Percentiles rank a stretch among this genome's conserved stretches.
phyloP scores from a whole-genome alignment of 2,797 vertebrate species.

The Kryptopterus vitreolus region DNA sequence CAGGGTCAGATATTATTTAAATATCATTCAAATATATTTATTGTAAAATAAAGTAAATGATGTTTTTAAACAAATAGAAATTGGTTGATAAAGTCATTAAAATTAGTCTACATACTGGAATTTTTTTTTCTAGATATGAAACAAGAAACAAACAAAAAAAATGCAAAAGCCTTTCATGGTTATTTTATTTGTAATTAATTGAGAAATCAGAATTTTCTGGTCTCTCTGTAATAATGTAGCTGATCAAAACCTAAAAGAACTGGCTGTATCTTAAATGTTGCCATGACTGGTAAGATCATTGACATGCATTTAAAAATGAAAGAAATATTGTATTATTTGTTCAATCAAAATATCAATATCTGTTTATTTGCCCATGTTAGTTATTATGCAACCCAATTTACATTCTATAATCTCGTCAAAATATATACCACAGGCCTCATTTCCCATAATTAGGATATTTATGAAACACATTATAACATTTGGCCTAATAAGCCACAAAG shows the following conservation, averaged over 20 bases:
- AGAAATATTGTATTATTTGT: neutral
- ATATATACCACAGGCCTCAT: neutral
- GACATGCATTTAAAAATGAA: neutral
- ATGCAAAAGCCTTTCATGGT: neutral
- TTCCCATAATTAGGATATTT: neutral
- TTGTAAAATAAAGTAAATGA: too few species aligned
- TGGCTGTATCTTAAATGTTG: neutral
- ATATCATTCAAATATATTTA: neutral
- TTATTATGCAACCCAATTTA: neutral
- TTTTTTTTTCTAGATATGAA: too few species aligned
- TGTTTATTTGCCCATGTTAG: neutral
- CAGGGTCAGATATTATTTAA: neutral
- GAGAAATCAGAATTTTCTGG: neutral
- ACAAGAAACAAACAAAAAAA: neutral
- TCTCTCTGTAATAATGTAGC: neutral
- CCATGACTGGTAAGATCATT: neutral
- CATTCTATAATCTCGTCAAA: neutral
- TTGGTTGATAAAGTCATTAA: too few species aligned
- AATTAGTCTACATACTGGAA: neutral
- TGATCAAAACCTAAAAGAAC: neutral
- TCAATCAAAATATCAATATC: neutral
- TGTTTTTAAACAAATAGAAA: too few species aligned
- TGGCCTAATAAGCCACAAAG: constrained; percentile 1
- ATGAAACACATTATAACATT: neutral
- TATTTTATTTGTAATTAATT: neutral